Conservation (phyloP, 2,888 invertebrate species). For the Synergus itoensis region DNA sequence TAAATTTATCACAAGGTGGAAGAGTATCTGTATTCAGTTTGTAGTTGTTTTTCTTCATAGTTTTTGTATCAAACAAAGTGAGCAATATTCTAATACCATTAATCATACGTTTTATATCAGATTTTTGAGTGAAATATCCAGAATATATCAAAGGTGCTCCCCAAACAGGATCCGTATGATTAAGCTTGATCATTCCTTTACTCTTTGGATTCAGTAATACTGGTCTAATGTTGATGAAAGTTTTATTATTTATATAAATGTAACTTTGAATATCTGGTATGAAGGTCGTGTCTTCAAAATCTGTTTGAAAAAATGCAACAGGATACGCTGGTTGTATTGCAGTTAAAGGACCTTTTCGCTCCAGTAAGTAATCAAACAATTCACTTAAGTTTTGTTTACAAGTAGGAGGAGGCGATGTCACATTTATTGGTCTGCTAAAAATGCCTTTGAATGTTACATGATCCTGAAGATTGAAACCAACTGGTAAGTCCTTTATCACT, state of each 20-base stretch:
- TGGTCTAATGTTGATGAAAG: neutral
- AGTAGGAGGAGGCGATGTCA: slow-evolving; percentile 44
- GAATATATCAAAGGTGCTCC: slow-evolving; percentile 84
- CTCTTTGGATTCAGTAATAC: slow-evolving; percentile 89
- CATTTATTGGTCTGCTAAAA: neutral
- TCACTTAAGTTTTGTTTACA: slow-evolving; percentile 67
- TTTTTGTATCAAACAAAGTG: slow-evolving; percentile 87
- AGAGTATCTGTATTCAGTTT: slow-evolving; percentile 89
- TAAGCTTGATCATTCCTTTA: slow-evolving; percentile 91
- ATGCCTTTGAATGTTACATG: neutral
- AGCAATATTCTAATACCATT: slow-evolving; percentile 92
- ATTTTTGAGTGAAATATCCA: slow-evolving; percentile 92
- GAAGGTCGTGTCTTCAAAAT: neutral
- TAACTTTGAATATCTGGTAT: slow-evolving; percentile 2
- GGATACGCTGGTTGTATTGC: slow-evolving; percentile 58
- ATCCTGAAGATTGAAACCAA: slow-evolving; percentile 15
- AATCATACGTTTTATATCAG: slow-evolving; percentile 85
- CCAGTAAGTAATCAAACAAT: slow-evolving; percentile 78
- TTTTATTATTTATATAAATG: neutral
- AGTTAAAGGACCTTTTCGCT: slow-evolving; percentile 78
- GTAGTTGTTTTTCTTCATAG: slow-evolving; percentile 89
- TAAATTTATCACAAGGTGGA: slow-evolving; percentile 84
- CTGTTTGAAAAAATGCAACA: slow-evolving; percentile 1
- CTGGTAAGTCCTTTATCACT: slow-evolving; percentile 3
- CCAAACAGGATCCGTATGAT: slow-evolving; percentile 85